A percentile compares a stretch with the other conserved stretches of the same genome.
phyloP scores from a whole-genome alignment of 2,888 invertebrate species.

The Quadriops clusia region DNA sequence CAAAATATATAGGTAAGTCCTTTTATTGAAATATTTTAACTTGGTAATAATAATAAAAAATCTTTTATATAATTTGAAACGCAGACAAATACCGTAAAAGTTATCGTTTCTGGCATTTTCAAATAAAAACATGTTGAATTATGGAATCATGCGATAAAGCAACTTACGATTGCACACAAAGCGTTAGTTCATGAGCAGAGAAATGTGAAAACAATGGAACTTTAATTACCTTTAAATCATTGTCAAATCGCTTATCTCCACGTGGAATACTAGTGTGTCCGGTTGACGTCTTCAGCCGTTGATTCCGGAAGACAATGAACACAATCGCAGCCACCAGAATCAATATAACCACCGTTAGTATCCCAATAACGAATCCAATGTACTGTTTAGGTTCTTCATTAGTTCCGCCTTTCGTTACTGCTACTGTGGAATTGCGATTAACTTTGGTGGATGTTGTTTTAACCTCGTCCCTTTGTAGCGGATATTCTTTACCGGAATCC shows the following conservation, averaged over 20 bases:
- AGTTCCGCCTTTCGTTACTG: conserved; percentile 23
- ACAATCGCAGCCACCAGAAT: conserved; percentile 57
- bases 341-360: conserved; percentile 59
- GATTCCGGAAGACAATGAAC: conserved; percentile 56
- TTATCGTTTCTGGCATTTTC: too few species aligned
- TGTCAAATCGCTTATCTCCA: conserved; percentile 37
- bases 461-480: conserved; percentile 57
- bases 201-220: conserved; percentile 4
- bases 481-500: conserved; percentile 46
- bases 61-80: too few species aligned
- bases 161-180: too few species aligned
- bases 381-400: conserved; percentile 47
- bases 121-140: too few species aligned
- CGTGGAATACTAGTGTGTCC: conserved; percentile 20
- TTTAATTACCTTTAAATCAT: conserved; percentile 27
- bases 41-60: too few species aligned
- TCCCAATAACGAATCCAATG: conserved; percentile 56
- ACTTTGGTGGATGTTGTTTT: conserved; percentile 46
- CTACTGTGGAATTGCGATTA: conserved; percentile 35
- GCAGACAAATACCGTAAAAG: too few species aligned
- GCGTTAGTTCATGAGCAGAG: conserved; percentile 1
- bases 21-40: too few species aligned
- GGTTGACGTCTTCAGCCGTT: conserved; percentile 39
- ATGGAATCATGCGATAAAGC: too few species aligned
- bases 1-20: too few species aligned